phyloP scores from a whole-genome alignment of 2,113 vertebrate species.

The Macrotis lagotis region DNA sequence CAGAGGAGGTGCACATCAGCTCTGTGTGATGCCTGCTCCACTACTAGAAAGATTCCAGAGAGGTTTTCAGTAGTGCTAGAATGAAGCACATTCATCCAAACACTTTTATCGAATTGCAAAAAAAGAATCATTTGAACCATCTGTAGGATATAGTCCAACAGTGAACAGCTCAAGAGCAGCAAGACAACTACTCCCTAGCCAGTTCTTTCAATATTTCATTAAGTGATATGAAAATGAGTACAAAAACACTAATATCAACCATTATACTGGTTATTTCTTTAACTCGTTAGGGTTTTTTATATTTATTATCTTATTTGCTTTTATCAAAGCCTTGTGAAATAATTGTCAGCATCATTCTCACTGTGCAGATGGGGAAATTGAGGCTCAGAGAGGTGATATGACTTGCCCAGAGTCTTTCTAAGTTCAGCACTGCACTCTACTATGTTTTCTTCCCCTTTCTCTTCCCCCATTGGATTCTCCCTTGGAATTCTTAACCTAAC shows the following conservation, averaged over 20 bases:
- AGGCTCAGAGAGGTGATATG: background rate
- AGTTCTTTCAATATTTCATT: background rate
- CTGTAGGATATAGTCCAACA: background rate
- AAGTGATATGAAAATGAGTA: background rate
- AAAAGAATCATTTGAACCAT: background rate
- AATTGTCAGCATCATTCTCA: background rate
- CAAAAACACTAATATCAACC: background rate
- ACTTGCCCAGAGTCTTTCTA: background rate
- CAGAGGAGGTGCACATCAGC: background rate
- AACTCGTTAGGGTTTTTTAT: background rate
- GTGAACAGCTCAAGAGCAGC: background rate
- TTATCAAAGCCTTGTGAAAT: background rate
- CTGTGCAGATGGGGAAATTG: background rate
- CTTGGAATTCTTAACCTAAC: background rate
- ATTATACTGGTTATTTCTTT: background rate
- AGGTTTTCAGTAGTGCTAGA: background rate
- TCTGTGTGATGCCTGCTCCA: background rate
- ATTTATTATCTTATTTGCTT: background rate
- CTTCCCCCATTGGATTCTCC: background rate
- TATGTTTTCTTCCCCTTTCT: background rate
- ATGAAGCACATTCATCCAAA: background rate
- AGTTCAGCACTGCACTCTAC: background rate
- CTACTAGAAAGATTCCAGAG: background rate
- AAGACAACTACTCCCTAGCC: background rate
- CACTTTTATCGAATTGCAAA: background rate